These are phyloP conservation scores for Martes martes DNA, from an alignment of 2,113 vertebrate genomes.

Conservation along the genomic window DNA sequence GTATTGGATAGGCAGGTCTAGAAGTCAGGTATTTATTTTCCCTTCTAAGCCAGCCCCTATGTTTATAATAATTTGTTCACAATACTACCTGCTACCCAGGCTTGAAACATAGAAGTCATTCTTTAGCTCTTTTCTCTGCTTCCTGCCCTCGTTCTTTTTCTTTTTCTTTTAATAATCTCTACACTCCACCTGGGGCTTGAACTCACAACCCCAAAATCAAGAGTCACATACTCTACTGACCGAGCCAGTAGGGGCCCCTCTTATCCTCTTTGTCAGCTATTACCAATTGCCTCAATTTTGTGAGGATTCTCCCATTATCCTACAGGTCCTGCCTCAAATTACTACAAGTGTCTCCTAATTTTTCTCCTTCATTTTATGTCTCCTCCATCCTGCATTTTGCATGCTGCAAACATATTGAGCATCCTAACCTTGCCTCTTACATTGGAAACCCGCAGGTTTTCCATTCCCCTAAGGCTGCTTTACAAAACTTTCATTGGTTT, in stretches of 20 bases:
- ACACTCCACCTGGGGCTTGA: neutral
- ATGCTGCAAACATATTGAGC: neutral
- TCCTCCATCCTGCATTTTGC: neutral
- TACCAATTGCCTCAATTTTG: neutral
- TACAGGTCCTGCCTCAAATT: neutral
- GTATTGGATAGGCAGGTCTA: neutral
- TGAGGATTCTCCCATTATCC: neutral
- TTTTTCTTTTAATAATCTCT: neutral
- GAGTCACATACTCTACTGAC: neutral
- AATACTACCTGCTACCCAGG: neutral
- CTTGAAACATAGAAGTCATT: neutral
- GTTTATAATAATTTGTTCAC: neutral
- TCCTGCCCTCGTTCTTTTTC: neutral
- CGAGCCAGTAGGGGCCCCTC: neutral
- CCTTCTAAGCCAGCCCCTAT: neutral
- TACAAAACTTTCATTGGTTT: neutral
- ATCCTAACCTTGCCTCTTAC: neutral
- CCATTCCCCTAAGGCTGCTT: neutral
- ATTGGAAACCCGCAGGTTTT: neutral
- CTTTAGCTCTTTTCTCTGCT: neutral
- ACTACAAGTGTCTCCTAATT: neutral
- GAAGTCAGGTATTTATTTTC: neutral
- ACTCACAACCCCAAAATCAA: neutral
- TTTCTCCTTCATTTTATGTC: neutral
- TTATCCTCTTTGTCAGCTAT: neutral